Conservation (phyloP, 2,113 vertebrate species). For the Strix aluco region DNA sequence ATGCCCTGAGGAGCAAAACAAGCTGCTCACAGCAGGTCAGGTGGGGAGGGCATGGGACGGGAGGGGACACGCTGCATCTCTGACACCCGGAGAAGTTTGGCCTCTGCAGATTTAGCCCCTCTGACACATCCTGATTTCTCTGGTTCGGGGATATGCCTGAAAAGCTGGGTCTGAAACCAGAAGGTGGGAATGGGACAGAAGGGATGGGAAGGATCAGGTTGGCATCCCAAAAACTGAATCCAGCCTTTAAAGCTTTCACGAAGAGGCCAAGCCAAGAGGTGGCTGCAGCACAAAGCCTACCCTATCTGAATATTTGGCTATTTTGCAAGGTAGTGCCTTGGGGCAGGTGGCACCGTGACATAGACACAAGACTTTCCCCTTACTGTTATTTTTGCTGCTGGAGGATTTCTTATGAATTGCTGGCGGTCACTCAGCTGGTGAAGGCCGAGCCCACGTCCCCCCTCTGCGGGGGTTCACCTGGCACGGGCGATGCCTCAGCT, state of each 20-base stretch:
- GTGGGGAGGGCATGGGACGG: neutral
- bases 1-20: neutral
- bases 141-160: neutral
- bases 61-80: neutral
- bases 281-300: neutral
- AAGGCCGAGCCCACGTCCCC: fast-evolving
- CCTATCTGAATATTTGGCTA: fast-evolving
- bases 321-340: fast-evolving
- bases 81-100: neutral
- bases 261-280: neutral
- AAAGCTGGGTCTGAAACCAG: neutral
- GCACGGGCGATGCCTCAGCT: fast-evolving
- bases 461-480: neutral
- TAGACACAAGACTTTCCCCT: neutral
- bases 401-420: neutral
- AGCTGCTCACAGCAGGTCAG: neutral
- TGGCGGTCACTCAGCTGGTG: fast-evolving
- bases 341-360: neutral
- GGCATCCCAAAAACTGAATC: neutral
- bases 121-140: fast-evolving
- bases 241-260: neutral
- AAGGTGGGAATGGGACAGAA: neutral
- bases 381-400: neutral
- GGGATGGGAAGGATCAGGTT: neutral
- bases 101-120: neutral